Conservation (phyloP, 2,888 invertebrate genomes). For the Rugalucina vietnamica region DNA sequence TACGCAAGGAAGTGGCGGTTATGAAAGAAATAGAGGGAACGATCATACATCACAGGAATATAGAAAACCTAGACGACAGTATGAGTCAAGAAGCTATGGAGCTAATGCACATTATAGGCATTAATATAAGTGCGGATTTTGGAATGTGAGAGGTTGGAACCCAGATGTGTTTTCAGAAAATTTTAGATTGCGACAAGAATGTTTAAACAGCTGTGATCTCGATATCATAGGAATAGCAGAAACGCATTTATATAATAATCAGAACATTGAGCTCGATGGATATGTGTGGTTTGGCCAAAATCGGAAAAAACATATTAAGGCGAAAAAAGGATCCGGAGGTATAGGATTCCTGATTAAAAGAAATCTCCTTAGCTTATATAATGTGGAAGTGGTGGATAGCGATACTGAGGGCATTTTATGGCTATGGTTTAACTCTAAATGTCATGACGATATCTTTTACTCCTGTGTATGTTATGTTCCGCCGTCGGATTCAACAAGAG, state of each 20-base stretch:
- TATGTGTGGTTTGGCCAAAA: neutral
- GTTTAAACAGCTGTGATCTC: neutral
- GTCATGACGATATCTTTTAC: neutral
- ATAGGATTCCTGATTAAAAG: neutral
- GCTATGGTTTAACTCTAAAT: neutral
- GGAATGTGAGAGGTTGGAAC: neutral
- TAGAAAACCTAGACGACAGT: neutral
- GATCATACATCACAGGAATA: neutral
- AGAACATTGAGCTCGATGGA: neutral
- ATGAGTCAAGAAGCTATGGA: neutral
- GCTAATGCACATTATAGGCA: neutral
- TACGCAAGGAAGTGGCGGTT: too few species aligned
- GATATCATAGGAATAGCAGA: neutral
- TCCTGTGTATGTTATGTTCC: neutral
- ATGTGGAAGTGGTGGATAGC: neutral
- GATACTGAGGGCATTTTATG: neutral
- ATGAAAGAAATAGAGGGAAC: neutral
- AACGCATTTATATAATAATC: neutral
- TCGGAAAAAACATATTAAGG: neutral
- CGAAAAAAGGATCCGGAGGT: neutral
- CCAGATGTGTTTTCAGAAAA: neutral
- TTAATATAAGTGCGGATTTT: neutral
- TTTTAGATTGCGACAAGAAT: neutral
- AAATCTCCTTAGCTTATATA: too few species aligned
- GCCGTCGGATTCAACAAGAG: neutral